These are phyloP conservation scores for Hyles vespertilio DNA, from an alignment of 1,140 invertebrate genomes.

Conservation along the genomic window DNA sequence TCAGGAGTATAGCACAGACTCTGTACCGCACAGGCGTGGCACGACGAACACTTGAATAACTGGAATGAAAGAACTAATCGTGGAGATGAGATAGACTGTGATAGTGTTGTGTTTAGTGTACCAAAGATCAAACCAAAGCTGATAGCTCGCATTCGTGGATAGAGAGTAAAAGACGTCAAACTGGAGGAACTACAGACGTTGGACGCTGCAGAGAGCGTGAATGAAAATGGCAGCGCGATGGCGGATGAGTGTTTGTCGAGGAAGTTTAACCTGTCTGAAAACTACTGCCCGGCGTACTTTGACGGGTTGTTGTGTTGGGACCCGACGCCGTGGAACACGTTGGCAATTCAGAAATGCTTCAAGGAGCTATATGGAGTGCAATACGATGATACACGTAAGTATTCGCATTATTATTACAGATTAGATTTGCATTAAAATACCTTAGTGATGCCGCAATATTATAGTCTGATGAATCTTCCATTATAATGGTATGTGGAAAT, in stretches of 20 bases:
- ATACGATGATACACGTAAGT: constrained; percentile 84
- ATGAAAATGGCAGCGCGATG: constrained; percentile 45
- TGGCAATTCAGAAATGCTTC: constrained; percentile 83
- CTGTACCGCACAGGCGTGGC: constrained; percentile 37
- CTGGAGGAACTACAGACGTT: constrained; percentile 69
- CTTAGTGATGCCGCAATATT: no score
- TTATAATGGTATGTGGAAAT: no score
- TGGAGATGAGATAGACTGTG: constrained; percentile 16
- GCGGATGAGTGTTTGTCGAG: constrained; percentile 45
- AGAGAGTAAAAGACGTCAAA: constrained; percentile 35
- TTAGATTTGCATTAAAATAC: no score
- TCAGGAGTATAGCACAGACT: constrained; percentile 49
- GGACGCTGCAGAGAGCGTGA: constrained; percentile 45
- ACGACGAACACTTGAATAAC: constrained; percentile 37
- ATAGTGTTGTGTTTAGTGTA: constrained; percentile 22
- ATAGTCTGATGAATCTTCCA: no score
- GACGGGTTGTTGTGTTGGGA: constrained; percentile 89
- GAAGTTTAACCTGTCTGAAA: constrained; percentile 45
- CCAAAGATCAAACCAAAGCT: constrained; percentile 50
- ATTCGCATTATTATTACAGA: constrained; percentile 10
- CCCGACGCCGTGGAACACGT: constrained; percentile 78
- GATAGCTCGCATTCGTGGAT: constrained; percentile 36
- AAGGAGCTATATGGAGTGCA: constrained; percentile 84
- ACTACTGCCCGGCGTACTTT: constrained; percentile 78
- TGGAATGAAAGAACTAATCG: constrained; percentile 34